phyloP scores from a whole-genome alignment of 1,140 invertebrate genomes.

The Octopus bimaculoides region DNA sequence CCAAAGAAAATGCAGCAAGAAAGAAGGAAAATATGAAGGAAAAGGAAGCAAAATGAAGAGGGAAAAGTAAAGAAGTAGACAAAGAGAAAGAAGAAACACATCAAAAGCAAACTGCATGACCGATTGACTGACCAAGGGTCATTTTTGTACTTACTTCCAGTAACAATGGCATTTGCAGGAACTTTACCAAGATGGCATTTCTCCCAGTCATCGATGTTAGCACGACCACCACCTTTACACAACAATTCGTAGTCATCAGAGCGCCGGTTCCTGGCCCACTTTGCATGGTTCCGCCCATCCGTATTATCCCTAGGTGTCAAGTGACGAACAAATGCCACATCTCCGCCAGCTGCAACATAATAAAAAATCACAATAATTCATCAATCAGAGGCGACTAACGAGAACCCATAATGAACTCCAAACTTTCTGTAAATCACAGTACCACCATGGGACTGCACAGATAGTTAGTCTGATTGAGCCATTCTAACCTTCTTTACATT shows the following conservation, averaged over 20 bases:
- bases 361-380: neutral
- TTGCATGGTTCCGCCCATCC: constrained; percentile 82
- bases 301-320: constrained; percentile 89
- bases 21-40: no score
- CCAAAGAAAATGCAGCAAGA: no score
- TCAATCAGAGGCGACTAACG: neutral
- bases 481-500: no score
- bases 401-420: no score
- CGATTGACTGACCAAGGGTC: no score
- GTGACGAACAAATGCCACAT: constrained; percentile 94
- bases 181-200: constrained; percentile 88
- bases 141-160: constrained; percentile 65
- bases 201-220: constrained; percentile 73
- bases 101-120: no score
- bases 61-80: no score
- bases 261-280: constrained; percentile 88
- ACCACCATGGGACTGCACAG: no score
- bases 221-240: constrained; percentile 81
- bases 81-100: no score
- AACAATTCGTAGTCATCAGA: constrained; percentile 87
- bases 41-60: no score
- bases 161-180: constrained; percentile 87
- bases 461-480: no score
- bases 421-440: no score
- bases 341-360: constrained; percentile 62